Base-by-base conservation (phyloP, 1,140 invertebrate species). In the Pachyrhynchus sulphureomaculatus region DNA sequence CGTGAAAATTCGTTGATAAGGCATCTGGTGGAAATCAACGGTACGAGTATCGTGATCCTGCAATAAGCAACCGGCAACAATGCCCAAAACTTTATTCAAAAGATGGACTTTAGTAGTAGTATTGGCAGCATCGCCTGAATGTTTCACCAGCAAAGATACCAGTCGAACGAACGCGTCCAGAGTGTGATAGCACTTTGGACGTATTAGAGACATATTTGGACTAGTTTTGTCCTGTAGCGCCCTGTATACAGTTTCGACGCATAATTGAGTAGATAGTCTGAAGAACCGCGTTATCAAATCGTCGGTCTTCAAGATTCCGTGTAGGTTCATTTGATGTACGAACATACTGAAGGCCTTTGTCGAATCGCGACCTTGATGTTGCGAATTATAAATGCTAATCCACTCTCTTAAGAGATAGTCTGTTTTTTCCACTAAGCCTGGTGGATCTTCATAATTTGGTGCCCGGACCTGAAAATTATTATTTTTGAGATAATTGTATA, bases 231-330 rank as follows among this genome's bases (percentile, higher is more conserved):
- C 84, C 4, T 77, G 78, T n/a, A 86, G 73, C 54, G 81, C 81
- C 56, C 94, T 83, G 76, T 98, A 97, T 45, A 94, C 95, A 41
- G 96, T 84, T 72, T 99, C 95, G 0, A 98, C 92, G 76, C 96
- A 98, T 82, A 98, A 90, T 75, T 98, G 95, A 0, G 95, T 96
- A 45, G 93, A 96, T 15, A 98, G 86, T 21, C 96, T 87, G 82
- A 99, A 99, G 79, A 99, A 99, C 60, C 96, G 78, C 0, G 95
- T 96, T 49, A 99, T 97, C 58, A 96, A 83, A 74, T 99, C 96
- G 71, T 99, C 98, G 0, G 94, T 96, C 75, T 98, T 98, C 10
- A 99, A 78, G 42, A 99, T 95, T 2, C 96, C 96, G 67, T 97
- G 93, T 56, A 92, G 84, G 71, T 97, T 97, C 94, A 99, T 96